Conservation (phyloP, 2,888 invertebrate species). For the Neocrepidodera transversa region DNA sequence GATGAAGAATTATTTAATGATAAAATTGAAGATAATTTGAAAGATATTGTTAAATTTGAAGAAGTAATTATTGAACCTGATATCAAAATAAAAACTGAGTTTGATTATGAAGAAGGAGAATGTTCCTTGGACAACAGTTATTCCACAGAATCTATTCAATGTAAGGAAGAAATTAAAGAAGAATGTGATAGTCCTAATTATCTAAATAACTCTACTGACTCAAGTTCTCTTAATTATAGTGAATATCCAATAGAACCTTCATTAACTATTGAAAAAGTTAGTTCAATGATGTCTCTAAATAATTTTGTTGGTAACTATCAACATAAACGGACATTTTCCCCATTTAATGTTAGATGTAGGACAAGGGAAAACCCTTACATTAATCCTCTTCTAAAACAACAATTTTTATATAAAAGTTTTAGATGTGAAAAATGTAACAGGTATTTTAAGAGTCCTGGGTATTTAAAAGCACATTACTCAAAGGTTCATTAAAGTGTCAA, state of each 20-base stretch:
- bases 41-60: conserved; percentile 47
- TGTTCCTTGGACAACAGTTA: conserved; percentile 14
- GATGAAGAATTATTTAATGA: conserved; percentile 20
- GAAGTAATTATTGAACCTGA: conserved; percentile 56
- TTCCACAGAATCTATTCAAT: conserved; percentile 30
- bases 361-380: conserved; percentile 58
- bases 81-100: conserved; percentile 49
- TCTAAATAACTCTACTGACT: not conserved
- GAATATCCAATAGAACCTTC: conserved; percentile 27
- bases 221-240: conserved; percentile 28
- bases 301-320: conserved; percentile 48
- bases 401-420: conserved; percentile 57
- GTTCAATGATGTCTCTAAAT: conserved; percentile 47
- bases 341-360: conserved; percentile 53
- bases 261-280: conserved; percentile 28
- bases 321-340: conserved; percentile 47
- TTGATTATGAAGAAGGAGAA: conserved; percentile 40
- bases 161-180: conserved; percentile 39
- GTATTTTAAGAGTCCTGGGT: conserved; percentile 59
- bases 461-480: conserved; percentile 58
- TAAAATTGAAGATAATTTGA: conserved; percentile 20
- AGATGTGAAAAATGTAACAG: conserved; percentile 57
- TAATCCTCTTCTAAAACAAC: conserved; percentile 56
- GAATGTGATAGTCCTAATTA: conserved; percentile 24
- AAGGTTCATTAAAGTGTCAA: conserved; percentile 58